Conservation (phyloP, 2,888 invertebrate genomes). For the Cyclophora albipunctata region DNA sequence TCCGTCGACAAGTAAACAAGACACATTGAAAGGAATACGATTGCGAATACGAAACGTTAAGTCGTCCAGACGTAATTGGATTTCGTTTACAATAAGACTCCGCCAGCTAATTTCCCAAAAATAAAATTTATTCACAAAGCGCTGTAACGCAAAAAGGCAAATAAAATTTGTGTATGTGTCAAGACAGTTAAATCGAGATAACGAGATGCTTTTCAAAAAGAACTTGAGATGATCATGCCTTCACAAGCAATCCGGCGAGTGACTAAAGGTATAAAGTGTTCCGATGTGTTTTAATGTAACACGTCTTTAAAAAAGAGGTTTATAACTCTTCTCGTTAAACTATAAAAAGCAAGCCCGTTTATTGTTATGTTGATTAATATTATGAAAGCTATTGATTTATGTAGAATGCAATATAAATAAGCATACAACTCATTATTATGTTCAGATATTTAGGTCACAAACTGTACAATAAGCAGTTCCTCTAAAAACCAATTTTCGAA, state of each 20-base stretch:
- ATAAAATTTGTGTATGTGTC: constrained; percentile 65
- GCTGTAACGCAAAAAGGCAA: constrained; percentile 48
- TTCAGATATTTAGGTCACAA: no score
- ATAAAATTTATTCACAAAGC: constrained; percentile 60
- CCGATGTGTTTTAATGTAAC: constrained; percentile 11
- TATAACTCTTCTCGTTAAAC: neutral
- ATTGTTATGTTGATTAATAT: neutral
- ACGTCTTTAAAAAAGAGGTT: neutral
- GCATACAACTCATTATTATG: no score
- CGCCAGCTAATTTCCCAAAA: constrained; percentile 45
- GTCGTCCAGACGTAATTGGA: constrained; percentile 46
- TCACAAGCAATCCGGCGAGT: constrained; percentile 55
- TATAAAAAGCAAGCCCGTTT: neutral
- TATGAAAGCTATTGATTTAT: no score
- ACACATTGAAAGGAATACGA: constrained; percentile 32
- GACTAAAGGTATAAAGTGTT: constrained; percentile 31
- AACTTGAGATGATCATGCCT: constrained; percentile 41
- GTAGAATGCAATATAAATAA: no score
- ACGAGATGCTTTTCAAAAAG: constrained; percentile 54
- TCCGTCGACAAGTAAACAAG: constrained; percentile 22
- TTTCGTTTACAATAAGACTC: constrained; percentile 46
- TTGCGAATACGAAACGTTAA: constrained; percentile 30
- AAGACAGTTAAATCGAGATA: constrained; percentile 66
- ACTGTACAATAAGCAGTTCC: no score
- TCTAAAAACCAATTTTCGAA: no score